Conservation (phyloP, 2,888 invertebrate species). For the Platypus cylindrus region DNA sequence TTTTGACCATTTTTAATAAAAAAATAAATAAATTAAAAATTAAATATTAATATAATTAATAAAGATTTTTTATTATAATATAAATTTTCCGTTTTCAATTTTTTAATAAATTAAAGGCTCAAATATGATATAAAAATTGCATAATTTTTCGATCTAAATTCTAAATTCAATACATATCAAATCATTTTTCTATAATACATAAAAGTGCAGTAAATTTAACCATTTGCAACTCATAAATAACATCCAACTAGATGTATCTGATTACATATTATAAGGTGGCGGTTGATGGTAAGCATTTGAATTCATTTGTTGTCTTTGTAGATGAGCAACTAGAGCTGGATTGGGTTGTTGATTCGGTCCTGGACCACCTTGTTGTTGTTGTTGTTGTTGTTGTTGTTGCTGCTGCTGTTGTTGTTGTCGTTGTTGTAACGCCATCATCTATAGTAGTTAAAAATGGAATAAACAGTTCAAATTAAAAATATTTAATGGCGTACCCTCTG, state of each 20-base stretch:
- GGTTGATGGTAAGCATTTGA: slow-evolving; percentile 44
- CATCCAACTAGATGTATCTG: too few species aligned
- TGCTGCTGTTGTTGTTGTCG: slow-evolving; percentile 58
- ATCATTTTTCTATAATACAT: too few species aligned
- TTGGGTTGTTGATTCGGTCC: slow-evolving; percentile 42
- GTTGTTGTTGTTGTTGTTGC: slow-evolving; percentile 47
- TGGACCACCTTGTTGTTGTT: slow-evolving; percentile 37
- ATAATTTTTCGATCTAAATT: too few species aligned
- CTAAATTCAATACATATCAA: too few species aligned
- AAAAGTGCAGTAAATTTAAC: too few species aligned
- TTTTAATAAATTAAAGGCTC: too few species aligned
- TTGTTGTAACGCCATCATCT: slow-evolving; percentile 36
- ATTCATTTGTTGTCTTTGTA: slow-evolving; percentile 49
- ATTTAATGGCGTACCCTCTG: slow-evolving; percentile 25
- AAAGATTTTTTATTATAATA: neutral
- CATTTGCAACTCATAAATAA: too few species aligned
- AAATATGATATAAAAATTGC: too few species aligned
- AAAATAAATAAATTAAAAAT: neutral
- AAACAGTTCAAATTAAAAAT: neutral
- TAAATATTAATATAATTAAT: neutral
- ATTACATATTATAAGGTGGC: slow-evolving; percentile 39
- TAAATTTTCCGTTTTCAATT: too few species aligned
- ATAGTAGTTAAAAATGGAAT: neutral
- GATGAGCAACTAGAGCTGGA: slow-evolving; percentile 51
- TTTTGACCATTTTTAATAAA: slow-evolving; percentile 1